Base-by-base conservation (phyloP, 2,797 vertebrate species). In the Urosaurus nigricauda region DNA sequence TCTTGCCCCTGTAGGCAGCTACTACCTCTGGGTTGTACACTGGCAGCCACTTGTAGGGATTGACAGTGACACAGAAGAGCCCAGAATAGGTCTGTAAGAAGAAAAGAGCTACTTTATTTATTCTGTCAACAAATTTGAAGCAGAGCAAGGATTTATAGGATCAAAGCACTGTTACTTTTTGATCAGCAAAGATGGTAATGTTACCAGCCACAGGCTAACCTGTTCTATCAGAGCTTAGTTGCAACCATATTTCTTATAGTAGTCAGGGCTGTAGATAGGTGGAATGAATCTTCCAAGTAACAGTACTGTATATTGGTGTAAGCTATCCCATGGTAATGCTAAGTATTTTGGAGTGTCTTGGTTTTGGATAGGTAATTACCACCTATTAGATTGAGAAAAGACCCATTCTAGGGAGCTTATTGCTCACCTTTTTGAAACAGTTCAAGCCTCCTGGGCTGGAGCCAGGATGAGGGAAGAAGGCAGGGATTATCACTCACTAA, bases 41-140 rank as follows among this genome's bases (percentile, higher is more conserved):
- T 0, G 97, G 97, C 91, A 97, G 93, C 97, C 97, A 97, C 94
- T 97, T 97, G 93, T 97, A 97, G 90, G 97, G 97, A 81, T 97
- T 97, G 93, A 96, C 95, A 0, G 97, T 97, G 95, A 96, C 96
- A 0, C 97, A 97, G 95, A 96, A 96, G 90, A 96, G 94, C 32
- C 95, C 96, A 0, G 95, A 93, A 91, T 96, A 97, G 8, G 97
- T 97, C 97, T 97, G 92, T 0, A 93, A 93, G 85, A 91, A 47
- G 93, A 9, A 91, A 43, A 73, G 32, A 88, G 19, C 1, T 85
- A 26, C 21, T 58, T 71, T 40, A 24, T 71, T 17, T 60, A 71
- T 26, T 77, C 24, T n/a, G 16, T 35, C 32, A 60, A 5, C 29
- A 79, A 79, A 12, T 2, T 24, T 77, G 21, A 47, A 47, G 26